Conservation (phyloP, 1,140 invertebrate species). For the Nasonia giraulti region DNA sequence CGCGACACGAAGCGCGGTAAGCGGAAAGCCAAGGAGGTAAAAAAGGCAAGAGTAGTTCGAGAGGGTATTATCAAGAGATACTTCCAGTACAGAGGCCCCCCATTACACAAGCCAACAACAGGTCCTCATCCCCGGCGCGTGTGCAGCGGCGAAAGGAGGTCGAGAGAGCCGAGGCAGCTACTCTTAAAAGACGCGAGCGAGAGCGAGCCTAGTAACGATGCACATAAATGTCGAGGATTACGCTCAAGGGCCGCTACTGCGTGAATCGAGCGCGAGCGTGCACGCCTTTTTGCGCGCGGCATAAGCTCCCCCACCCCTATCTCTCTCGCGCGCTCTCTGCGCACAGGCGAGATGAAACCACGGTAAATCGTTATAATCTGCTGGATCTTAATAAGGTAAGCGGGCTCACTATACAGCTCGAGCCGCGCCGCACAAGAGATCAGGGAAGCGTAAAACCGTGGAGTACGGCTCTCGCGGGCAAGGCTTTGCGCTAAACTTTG, state of each 20-base stretch:
- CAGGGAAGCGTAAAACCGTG: not conserved
- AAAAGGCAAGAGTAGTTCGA: not conserved
- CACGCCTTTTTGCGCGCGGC: not conserved
- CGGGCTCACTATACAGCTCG: not conserved
- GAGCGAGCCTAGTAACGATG: not conserved
- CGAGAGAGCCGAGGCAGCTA: not conserved
- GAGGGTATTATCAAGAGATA: conserved; percentile 6
- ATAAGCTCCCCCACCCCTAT: not conserved
- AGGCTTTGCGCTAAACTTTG: conserved; percentile 9
- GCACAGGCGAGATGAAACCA: not conserved
- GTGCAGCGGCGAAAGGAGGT: not conserved
- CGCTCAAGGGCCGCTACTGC: conserved; percentile 1
- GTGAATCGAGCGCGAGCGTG: not conserved
- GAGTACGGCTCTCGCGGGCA: not conserved
- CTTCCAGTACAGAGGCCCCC: not conserved
- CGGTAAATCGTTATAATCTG: conserved; percentile 54
- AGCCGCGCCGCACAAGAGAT: not conserved
- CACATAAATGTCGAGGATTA: conserved; percentile 30
- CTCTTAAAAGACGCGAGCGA: conserved; percentile 14
- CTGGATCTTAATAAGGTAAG: conserved; percentile 55
- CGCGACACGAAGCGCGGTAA: no score
- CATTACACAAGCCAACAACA: conserved; percentile 13
- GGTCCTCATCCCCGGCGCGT: not conserved
- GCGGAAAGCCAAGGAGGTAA: not conserved
- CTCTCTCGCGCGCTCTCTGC: no score